phyloP scores from a whole-genome alignment of 1,140 invertebrate genomes.

The Epicauta chinensis region DNA sequence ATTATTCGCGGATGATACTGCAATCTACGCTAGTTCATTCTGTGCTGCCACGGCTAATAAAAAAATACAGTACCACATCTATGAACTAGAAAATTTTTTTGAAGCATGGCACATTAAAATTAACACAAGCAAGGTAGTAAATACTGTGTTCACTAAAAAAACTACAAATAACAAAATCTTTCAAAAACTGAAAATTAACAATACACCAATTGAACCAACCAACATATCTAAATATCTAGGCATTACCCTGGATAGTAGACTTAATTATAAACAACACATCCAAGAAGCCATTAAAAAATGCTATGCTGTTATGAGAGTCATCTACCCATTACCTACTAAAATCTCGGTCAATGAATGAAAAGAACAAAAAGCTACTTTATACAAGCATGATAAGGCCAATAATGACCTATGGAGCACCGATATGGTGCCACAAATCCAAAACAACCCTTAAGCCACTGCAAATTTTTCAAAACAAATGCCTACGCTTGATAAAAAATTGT shows the following conservation, averaged over 20 bases:
- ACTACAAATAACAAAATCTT: slow-evolving; percentile 11
- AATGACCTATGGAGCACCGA: slow-evolving; percentile 22
- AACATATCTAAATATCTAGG: slow-evolving; percentile 28
- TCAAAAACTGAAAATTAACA: not conserved
- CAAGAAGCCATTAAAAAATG: slow-evolving; percentile 20
- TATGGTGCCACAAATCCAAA: slow-evolving; percentile 11
- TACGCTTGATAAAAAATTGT: slow-evolving; percentile 20
- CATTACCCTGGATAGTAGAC: slow-evolving; percentile 25
- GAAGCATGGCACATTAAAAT: slow-evolving; percentile 13
- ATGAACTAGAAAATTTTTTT: slow-evolving; percentile 2
- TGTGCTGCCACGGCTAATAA: not conserved
- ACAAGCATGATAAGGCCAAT: slow-evolving; percentile 22
- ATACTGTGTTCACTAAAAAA: slow-evolving; percentile 8
- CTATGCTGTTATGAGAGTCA: slow-evolving; percentile 16
- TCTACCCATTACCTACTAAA: slow-evolving; percentile 20
- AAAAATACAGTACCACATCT: not conserved
- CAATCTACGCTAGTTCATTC: not conserved
- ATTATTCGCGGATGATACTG: not conserved
- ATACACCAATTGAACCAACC: not conserved
- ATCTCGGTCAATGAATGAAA: slow-evolving; percentile 15
- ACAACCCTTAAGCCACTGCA: slow-evolving; percentile 20
- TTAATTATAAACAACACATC: slow-evolving; percentile 23
- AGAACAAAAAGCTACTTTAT: slow-evolving; percentile 30
- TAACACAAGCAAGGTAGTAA: slow-evolving; percentile 10
- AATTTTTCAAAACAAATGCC: slow-evolving; percentile 32